A percentile compares a stretch with the other conserved stretches of the same genome.
Conservation (phyloP, 2,888 invertebrate species). For the Heteromurus nitidus region DNA sequence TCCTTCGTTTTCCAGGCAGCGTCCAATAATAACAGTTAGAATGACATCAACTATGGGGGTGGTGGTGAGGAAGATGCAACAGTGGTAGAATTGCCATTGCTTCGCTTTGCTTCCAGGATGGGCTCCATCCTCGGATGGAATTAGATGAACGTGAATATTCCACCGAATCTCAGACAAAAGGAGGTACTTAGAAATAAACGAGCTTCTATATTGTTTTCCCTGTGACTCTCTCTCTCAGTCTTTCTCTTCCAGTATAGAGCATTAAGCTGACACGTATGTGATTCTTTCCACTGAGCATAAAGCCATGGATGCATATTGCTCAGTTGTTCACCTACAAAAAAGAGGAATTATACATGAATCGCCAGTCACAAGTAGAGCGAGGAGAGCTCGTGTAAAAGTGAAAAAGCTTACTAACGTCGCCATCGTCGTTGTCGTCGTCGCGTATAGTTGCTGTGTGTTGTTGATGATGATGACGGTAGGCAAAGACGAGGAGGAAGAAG, state of each 20-base stretch:
- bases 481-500: neutral
- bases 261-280: slow-evolving; percentile 26
- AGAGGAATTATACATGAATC: slow-evolving; percentile 46
- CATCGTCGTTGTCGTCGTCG: too few relatives aligned
- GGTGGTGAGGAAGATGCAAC: slow-evolving; percentile 37
- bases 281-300: neutral
- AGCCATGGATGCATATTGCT: slow-evolving; percentile 3
- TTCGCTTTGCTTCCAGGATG: neutral
- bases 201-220: slow-evolving; percentile 18
- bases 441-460: neutral
- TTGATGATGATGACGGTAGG: neutral
- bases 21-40: slow-evolving; percentile 50
- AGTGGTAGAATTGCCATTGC: too few relatives aligned
- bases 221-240: neutral
- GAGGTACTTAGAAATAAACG: slow-evolving; percentile 45
- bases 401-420: neutral
- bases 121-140: slow-evolving; percentile 6
- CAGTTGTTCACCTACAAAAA: slow-evolving; percentile 34
- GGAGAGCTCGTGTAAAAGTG: neutral
- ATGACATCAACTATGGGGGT: slow-evolving; percentile 49
- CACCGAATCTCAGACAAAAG: slow-evolving; percentile 29
- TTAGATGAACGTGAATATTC: slow-evolving; percentile 29
- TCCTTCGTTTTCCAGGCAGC: neutral
- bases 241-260: too few relatives aligned
- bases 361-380: slow-evolving; percentile 12